Percentiles rank a stretch among this genome's conserved stretches.
These are phyloP conservation scores for Delichon dasypus DNA, from an alignment of 2,797 vertebrate genomes.

Conservation along the genomic window DNA sequence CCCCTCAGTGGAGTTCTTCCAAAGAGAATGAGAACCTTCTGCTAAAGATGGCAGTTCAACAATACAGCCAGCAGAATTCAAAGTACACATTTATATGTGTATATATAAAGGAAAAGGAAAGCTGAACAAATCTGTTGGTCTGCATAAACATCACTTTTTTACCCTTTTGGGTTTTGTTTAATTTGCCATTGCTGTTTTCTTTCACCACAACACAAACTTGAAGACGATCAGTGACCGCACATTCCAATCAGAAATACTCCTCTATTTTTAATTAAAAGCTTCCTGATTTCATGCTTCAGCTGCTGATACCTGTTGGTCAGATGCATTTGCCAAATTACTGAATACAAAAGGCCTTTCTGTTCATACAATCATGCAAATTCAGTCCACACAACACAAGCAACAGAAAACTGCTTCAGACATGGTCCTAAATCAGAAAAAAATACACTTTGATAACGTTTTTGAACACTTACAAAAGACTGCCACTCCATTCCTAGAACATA, in stretches of 20 bases:
- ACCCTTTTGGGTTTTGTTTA: not conserved
- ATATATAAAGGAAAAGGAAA: not conserved
- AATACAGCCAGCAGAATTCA: not conserved
- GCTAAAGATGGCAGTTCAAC: not conserved
- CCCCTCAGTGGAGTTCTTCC: rapidly evolving
- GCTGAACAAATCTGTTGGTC: not conserved
- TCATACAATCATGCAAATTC: not conserved
- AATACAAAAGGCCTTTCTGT: not conserved
- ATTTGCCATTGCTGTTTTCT: not conserved
- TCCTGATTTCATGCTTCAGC: not conserved
- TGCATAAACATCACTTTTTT: not conserved
- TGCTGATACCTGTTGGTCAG: not conserved
- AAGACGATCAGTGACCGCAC: not conserved
- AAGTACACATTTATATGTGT: not conserved
- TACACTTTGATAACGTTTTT: not conserved
- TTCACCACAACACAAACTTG: not conserved
- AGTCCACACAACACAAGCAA: not conserved
- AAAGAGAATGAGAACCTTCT: not conserved
- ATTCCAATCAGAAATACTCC: not conserved
- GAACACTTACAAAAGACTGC: not conserved
- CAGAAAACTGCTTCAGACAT: not conserved
- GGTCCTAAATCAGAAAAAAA: not conserved
- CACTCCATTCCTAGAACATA: not conserved
- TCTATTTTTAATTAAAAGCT: not conserved
- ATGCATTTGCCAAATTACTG: not conserved